Evolutionary conservation across 2,888 invertebrate genomes (phyloP).

Genomic region (Platerodrilus igneus): DNA sequence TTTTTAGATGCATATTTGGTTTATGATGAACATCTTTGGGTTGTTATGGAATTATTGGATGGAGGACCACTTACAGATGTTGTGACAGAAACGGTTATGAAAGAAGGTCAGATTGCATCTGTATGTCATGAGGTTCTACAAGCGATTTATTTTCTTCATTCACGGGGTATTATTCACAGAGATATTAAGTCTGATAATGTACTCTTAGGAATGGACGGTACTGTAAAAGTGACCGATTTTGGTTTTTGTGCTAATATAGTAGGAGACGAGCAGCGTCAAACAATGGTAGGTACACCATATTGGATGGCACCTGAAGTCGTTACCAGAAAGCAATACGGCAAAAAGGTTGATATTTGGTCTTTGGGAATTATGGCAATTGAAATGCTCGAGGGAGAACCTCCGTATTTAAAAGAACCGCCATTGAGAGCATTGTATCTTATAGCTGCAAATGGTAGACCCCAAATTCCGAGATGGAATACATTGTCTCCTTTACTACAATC

Average conservation of each 20-base stretch:
- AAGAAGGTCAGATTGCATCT: conserved; percentile 93
- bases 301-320: conserved; percentile 99
- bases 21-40: conserved; percentile 84
- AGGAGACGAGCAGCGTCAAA: conserved; percentile 91
- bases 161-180: conserved; percentile 85
- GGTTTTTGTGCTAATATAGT: conserved; percentile 97
- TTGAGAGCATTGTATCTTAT: conserved; percentile 89
- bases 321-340: conserved; percentile 88
- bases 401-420: conserved; percentile 93
- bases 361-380: conserved; percentile 98
- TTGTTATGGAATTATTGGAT: conserved; percentile 91
- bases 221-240: conserved; percentile 91
- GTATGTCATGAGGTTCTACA: conserved; percentile 86
- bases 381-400: conserved; percentile 96
- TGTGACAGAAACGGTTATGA: conserved; percentile 95
- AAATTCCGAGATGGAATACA: conserved; percentile 76
- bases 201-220: conserved; percentile 86
- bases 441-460: conserved; percentile 91
- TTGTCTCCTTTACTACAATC: conserved; percentile 73
- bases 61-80: conserved; percentile 96
- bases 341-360: conserved; percentile 84
- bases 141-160: conserved; percentile 85
- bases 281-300: conserved; percentile 97
- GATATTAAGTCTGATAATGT: conserved; percentile 99
- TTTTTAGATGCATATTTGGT: conserved; percentile 91